A percentile compares a stretch with the other conserved stretches of the same genome.
phyloP scores from a whole-genome alignment of 2,888 invertebrate genomes.

The Thelaira solivaga region DNA sequence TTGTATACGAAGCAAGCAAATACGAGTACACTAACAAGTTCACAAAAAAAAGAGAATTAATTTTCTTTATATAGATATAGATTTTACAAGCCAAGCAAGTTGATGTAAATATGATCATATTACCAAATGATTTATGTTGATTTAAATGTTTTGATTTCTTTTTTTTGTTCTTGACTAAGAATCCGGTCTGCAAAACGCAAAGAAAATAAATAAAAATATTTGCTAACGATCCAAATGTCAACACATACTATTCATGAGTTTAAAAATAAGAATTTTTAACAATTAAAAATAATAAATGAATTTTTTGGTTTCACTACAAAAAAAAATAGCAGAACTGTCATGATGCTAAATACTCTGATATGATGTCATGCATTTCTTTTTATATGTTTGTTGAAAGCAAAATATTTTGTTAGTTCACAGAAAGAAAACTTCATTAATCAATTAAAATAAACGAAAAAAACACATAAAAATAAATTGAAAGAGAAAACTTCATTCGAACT shows the following conservation, averaged over 20 bases:
- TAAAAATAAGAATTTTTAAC: neutral
- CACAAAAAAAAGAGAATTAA: no score
- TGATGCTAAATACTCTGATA: no score
- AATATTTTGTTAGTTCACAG: no score
- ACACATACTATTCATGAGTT: slow-evolving; percentile 43
- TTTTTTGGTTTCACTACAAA: slow-evolving; percentile 1
- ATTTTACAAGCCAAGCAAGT: neutral
- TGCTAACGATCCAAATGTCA: slow-evolving; percentile 64
- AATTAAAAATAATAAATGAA: slow-evolving; percentile 33
- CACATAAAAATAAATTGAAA: neutral
- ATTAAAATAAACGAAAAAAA: neutral
- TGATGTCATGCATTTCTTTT: no score
- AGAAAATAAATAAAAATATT: slow-evolving; percentile 43
- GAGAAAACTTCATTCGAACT: neutral
- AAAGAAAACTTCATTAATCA: slow-evolving; percentile 17
- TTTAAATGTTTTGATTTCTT: slow-evolving; percentile 30
- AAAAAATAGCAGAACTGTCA: no score
- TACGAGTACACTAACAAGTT: no score
- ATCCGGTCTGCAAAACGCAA: neutral
- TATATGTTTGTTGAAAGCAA: no score
- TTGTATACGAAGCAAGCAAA: no score
- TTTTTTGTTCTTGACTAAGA: neutral
- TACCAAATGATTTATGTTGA: slow-evolving; percentile 40
- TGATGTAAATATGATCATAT: neutral
- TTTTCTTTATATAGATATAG: no score